Conservation (phyloP, 2,113 vertebrate species). For the Danio rerio region DNA sequence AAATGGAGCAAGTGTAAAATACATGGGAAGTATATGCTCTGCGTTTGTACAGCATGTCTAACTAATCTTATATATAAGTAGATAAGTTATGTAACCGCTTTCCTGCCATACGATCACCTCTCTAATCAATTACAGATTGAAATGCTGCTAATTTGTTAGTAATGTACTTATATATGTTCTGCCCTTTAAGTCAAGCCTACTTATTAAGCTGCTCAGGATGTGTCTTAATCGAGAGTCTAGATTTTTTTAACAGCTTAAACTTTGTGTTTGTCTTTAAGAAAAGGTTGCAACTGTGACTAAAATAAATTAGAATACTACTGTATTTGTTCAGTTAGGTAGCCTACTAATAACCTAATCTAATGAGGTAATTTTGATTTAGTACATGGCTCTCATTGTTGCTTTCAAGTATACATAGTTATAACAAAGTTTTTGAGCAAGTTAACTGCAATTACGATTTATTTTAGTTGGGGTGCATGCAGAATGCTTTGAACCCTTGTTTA, state of each 20-base stretch:
- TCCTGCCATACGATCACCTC: constrained; percentile 32
- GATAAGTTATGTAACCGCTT: constrained; percentile 31
- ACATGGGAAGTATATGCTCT: background rate
- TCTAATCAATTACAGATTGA: constrained; percentile 48
- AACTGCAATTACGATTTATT: constrained; percentile 19
- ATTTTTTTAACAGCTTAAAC: constrained; percentile 8
- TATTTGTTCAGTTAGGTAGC: constrained; percentile 44
- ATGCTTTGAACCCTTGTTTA: constrained; percentile 46
- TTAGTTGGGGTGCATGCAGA: constrained; percentile 48
- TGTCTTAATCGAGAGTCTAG: constrained; percentile 32
- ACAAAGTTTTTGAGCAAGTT: constrained; percentile 15
- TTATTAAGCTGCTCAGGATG: constrained; percentile 58
- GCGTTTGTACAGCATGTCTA: constrained; percentile 38
- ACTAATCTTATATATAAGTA: constrained; percentile 33
- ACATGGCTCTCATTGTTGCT: constrained; percentile 31
- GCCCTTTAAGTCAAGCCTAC: constrained; percentile 54
- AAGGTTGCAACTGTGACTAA: constrained; percentile 45
- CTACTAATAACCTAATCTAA: constrained; percentile 19
- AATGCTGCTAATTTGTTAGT: constrained; percentile 57
- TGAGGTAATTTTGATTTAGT: constrained; percentile 38
- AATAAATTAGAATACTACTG: constrained; percentile 44
- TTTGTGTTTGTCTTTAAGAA: constrained; percentile 41
- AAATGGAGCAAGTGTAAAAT: background rate
- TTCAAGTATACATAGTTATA: constrained; percentile 26
- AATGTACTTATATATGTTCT: constrained; percentile 51